Conservation (phyloP, 2,888 invertebrate genomes). For the Tachystola acroxantha region DNA sequence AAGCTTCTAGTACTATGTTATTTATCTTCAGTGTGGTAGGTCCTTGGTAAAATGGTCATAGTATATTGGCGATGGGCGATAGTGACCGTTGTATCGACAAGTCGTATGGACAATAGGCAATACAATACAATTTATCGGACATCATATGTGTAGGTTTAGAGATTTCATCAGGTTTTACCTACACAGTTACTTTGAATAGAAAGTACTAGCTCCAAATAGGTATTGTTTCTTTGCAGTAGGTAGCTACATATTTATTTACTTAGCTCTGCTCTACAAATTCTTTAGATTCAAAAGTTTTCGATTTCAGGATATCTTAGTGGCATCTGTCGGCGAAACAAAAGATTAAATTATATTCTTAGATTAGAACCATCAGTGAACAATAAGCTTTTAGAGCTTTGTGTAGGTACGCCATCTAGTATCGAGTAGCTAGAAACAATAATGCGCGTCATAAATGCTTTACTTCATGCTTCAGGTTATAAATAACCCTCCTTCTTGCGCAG, state of each 20-base stretch:
- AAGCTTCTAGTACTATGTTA: slow-evolving; percentile 1
- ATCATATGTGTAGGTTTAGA: slow-evolving; percentile 22
- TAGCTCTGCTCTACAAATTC: no score
- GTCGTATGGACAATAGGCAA: slow-evolving; percentile 48
- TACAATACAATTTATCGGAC: slow-evolving; percentile 40
- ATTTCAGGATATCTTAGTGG: neutral
- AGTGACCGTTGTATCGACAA: slow-evolving; percentile 43
- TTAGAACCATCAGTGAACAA: no score
- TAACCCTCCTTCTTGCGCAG: no score
- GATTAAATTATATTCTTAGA: no score
- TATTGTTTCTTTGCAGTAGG: no score
- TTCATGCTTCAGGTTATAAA: no score
- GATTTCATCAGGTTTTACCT: slow-evolving; percentile 10
- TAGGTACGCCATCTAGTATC: slow-evolving; percentile 40
- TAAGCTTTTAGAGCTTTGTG: neutral
- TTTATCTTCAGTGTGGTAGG: slow-evolving; percentile 14
- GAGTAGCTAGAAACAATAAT: slow-evolving; percentile 31
- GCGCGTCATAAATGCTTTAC: no score
- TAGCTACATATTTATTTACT: no score
- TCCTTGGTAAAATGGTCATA: slow-evolving; percentile 26
- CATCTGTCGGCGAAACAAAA: neutral
- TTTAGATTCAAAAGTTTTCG: no score
- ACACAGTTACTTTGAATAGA: no score
- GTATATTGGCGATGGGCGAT: slow-evolving; percentile 52
- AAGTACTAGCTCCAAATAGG: no score